Conservation (phyloP, 2,888 invertebrate genomes). For the Operophtera brumata region DNA sequence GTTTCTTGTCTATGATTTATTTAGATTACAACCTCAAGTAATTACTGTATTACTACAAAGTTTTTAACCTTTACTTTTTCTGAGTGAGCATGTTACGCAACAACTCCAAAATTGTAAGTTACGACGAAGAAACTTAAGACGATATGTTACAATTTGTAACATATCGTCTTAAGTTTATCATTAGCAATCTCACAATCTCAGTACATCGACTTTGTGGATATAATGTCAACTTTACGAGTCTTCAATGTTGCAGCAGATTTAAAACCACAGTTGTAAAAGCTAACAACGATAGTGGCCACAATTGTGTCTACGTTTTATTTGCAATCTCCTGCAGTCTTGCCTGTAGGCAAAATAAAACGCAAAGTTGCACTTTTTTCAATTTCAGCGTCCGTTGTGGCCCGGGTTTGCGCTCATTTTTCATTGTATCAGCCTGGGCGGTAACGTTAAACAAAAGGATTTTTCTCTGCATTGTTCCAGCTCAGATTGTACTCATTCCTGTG, state of each 20-base stretch:
- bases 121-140: neutral
- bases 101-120: no score
- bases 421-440: conserved; percentile 55
- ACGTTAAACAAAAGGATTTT: conserved; percentile 67
- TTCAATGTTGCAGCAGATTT: conserved; percentile 17
- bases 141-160: no score
- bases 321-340: conserved; percentile 51
- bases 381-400: conserved; percentile 54
- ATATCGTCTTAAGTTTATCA: neutral
- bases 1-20: no score
- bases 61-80: no score
- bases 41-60: no score
- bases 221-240: neutral
- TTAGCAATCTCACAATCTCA: neutral
- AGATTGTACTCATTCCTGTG: conserved; percentile 31
- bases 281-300: neutral
- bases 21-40: no score
- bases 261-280: conserved; percentile 24
- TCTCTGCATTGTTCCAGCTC: conserved; percentile 59
- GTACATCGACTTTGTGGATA: neutral
- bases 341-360: conserved; percentile 57
- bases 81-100: no score
- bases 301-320: conserved; percentile 46
- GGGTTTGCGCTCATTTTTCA: conserved; percentile 63
- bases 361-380: conserved; percentile 70